These are phyloP conservation scores for Hemitrygon akajei DNA, from an alignment of 2,797 vertebrate genomes.

Conservation along the genomic window DNA sequence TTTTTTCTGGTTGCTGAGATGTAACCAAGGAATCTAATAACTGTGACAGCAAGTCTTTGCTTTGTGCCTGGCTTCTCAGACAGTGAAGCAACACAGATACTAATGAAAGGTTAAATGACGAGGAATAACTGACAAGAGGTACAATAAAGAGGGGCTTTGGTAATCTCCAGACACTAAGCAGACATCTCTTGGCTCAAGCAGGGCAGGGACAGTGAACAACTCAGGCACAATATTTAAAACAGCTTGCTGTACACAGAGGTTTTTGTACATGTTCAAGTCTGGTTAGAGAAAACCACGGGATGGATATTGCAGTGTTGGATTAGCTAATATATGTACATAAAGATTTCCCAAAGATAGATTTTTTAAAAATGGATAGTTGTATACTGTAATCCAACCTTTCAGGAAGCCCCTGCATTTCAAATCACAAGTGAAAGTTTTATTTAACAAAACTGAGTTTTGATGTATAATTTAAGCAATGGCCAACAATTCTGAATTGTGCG, in stretches of 20 bases:
- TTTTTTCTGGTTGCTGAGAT: conserved; percentile 85
- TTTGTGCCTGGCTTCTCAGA: conserved; percentile 73
- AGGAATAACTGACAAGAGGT: conserved; percentile 91
- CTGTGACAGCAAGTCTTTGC: conserved; percentile 94
- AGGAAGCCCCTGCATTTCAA: background rate
- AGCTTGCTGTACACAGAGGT: conserved; percentile 73
- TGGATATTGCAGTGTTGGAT: conserved; percentile 79
- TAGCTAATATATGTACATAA: conserved; percentile 75
- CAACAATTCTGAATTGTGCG: too few species aligned
- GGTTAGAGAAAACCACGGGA: conserved; percentile 69
- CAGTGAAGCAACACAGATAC: conserved; percentile 81
- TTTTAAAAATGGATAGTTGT: conserved; percentile 63
- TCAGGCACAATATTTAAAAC: conserved; percentile 84
- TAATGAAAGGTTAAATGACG: conserved; percentile 99
- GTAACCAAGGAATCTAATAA: conserved; percentile 97
- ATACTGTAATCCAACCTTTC: conserved; percentile 68
- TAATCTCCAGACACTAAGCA: conserved; percentile 71
- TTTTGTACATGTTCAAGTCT: conserved; percentile 68
- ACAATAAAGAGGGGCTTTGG: conserved; percentile 77
- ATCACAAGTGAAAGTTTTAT: background rate
- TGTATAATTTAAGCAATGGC: background rate
- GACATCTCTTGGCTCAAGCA: conserved; percentile 69
- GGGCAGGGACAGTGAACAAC: conserved; percentile 75
- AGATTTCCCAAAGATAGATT: conserved; percentile 70
- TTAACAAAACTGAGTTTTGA: background rate